Evolutionary conservation across 2,888 invertebrate species (phyloP), one percentile per base, ranked within the genome.

Genomic region (Scaptomyza cyrtandrae): DNA sequence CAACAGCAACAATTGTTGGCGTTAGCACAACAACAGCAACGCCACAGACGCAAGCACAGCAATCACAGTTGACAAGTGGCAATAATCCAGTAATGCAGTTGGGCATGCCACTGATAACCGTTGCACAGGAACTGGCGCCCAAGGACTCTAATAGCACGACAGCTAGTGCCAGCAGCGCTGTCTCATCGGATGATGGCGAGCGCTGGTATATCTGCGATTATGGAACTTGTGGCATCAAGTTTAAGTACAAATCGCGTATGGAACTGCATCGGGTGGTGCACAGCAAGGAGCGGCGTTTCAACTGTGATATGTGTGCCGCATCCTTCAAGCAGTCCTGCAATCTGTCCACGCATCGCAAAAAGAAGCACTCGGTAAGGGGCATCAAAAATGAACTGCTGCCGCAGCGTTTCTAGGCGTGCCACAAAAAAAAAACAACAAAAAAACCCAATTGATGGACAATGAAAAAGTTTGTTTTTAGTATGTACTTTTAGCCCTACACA

Each of bases 251-350:
- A 71, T 91, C 91, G 6, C 86, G 90, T 13, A 86, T 90, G 65
- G 90, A 91, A 54, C 71, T 90, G 67, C 90, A 90, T 73, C 90
- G 91, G 5, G 89, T 90, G 49, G 90, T 90, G 59, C 90, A 90
- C 55, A 90, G 90, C 73, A 90, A 90, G 72, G 90, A 89, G 72
- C 82, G 90, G 46, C 90, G 90, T n/a, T 90, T 90, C 60, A 88
- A 86, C 49, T 90, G 90, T 74, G 90, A 90, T 62, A 70, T 90
- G 54, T 90, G 90, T 70, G 85, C 74, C 57, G 90, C 90, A 52
- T 91, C 90, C 64, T 90, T 90, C 27, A 90, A 90, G 62, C 90
- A 90, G 59, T 90, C 90, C 11, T 90, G 90, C 59, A 90, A 90
- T 68, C 65, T 90, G 48, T 90, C 90, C 16, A 90, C 90, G 60